Base-by-base conservation (phyloP, 2,888 invertebrate species). In the Tiliacea aurago region DNA sequence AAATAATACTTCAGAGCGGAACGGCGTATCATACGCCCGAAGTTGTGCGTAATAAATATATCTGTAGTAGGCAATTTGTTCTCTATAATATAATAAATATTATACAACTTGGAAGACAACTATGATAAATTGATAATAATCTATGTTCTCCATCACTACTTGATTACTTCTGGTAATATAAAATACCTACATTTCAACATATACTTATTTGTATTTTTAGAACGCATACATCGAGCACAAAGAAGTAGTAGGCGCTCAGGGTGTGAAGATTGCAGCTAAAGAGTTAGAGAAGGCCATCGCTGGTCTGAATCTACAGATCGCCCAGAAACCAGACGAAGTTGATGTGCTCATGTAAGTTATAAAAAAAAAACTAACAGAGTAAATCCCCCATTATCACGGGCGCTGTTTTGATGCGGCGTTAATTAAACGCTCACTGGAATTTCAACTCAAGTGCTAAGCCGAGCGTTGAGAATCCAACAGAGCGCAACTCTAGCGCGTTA, bases 211-310 rank as follows among this genome's bases (percentile, higher is more conserved):
- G 23, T 53, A 4, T 49, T 78, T 93, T 47, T 89, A 98, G 98
- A 99, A 98, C 90, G 98, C 98, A 0, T 99, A 99, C 91, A 97
- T 99, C 56, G 99, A 99, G 93, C 97, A 99, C 95, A 99, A 99
- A 91, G 99, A 99, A 95, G 98, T 99, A 1, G 97, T 98, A 86
- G 99, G 99, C 1, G 99, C 99, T 0, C 99, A 99, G 91, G 99
- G 99, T 78, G 99, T 99, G 6, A 99, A 99, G 96, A 98, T 99
- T 78, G 98, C 99, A 4, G 99, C 99, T 6, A 99, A 99, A 91
- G 99, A 99, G 92, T 95, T 99, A 87, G 99, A 99, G 92, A 99
- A 99, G 91, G 99, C 99, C 0, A 98, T 99, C 84, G 99, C 99
- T 37, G 98, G 99, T 18, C 97, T 99, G 41, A 99, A 99, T 92